Base-by-base conservation (phyloP, 2,888 invertebrate species). In the Diarsia brunnea region DNA sequence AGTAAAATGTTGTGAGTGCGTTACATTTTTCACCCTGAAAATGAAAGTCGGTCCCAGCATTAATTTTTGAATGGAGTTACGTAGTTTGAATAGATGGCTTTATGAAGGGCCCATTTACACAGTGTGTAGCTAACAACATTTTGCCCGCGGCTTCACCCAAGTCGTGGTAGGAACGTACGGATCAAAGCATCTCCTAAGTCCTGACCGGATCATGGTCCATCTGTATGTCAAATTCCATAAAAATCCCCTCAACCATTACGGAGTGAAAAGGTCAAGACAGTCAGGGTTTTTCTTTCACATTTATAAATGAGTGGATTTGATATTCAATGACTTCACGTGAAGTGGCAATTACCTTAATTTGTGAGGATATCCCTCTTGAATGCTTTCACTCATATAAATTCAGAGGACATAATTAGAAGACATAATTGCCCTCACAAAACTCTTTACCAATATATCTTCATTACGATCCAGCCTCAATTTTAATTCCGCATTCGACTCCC, bases 401-500 rank as follows among this genome's bases (percentile, higher is more conserved):
- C 12, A 10, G 43, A 58, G 2, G 24, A 69, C 4, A 58, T 16
- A 16, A 49, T 16, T 49, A 60, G 4, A 38, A 74, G 12, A 38
- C 16, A 4, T 47, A 31, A 58, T 45, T 24, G 14, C 11, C 14
- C 21, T n/a, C 2, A n/a, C 27, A 45, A 77, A 76, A 75, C 24
- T 67, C 19, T 53, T 5, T 5, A 64, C 0, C 27, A 63, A 55
- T 73, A 73, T 49, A 43, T 76, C 60, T 78, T 73, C 53, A 67
- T 78, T 49, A 43, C 7, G 47, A 55, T 66, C 2, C 27, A 1
- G 47, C 11, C 63, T 63, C 2, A 78, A 67, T 67, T 79, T 69
- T 67, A 75, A 75, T 80, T 80, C 78, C 55, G 61, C 31, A 63
- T 66, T 75, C 51, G 58, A 31, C 47, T 68, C 31, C n/a, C 47